A percentile compares a stretch with the other conserved stretches of the same genome.
Evolutionary conservation across 2,797 vertebrate species (phyloP).

Genomic region (Chloroceryle amazona): DNA sequence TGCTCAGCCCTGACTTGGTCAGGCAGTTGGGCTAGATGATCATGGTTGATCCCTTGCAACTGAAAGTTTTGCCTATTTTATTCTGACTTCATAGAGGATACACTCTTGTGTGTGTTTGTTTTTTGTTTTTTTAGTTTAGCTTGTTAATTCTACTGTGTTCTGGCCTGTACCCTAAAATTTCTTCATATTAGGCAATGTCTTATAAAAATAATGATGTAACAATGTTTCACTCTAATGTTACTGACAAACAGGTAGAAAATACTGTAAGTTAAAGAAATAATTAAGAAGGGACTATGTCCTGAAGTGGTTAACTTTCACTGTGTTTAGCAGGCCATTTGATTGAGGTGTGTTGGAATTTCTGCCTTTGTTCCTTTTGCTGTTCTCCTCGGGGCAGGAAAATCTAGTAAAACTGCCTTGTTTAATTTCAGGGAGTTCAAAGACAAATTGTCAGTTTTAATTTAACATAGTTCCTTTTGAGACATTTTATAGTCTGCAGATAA

Average conservation of each 20-base stretch:
- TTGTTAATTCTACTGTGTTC: neutral
- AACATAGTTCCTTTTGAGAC: constrained; percentile 68
- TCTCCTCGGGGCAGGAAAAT: constrained; percentile 77
- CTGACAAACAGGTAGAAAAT: constrained; percentile 13
- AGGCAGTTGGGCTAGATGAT: neutral
- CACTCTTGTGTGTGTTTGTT: no score
- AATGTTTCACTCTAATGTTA: neutral
- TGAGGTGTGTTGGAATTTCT: constrained; percentile 75
- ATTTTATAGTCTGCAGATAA: constrained; percentile 67
- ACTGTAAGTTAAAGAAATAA: neutral
- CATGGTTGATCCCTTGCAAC: neutral
- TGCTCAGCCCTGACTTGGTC: rapidly evolving
- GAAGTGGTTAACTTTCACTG: constrained; percentile 67
- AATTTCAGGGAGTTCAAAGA: constrained; percentile 76
- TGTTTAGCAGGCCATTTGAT: constrained; percentile 56
- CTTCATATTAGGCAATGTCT: neutral
- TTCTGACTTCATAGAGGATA: neutral
- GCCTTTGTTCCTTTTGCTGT: constrained; percentile 71
- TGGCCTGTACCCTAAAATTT: neutral
- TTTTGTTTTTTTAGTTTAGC: neutral
- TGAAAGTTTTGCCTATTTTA: neutral
- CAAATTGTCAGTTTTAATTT: constrained; percentile 78
- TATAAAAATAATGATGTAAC: neutral
- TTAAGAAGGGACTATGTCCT: neutral
- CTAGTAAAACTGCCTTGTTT: constrained; percentile 75